Evolutionary conservation across 1,140 invertebrate species (phyloP).

Genomic region (Drosophila littoralis): DNA sequence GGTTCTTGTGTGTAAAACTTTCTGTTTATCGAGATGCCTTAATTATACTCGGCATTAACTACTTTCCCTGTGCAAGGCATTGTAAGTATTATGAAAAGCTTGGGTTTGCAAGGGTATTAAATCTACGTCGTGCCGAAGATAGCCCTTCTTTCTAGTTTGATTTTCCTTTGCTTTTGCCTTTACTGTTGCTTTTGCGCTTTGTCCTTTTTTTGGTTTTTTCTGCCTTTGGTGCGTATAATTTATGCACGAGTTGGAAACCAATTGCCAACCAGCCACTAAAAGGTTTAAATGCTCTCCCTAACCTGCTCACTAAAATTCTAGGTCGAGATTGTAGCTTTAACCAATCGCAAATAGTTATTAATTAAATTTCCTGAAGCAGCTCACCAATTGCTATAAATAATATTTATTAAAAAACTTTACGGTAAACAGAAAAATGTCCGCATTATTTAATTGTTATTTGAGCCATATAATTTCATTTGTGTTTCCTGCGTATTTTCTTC

Average conservation of each 20-base stretch:
- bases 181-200: constrained; percentile 13
- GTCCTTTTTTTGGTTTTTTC: constrained; percentile 16
- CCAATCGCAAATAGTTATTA: constrained; percentile 11
- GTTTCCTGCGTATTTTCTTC: background rate
- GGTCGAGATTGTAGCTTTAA: background rate
- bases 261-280: constrained; percentile 43
- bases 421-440: background rate
- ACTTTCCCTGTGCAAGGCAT: too few species aligned
- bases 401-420: background rate
- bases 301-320: background rate
- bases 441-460: constrained; percentile 1
- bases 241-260: constrained; percentile 52
- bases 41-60: too few species aligned
- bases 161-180: constrained; percentile 56
- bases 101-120: too few species aligned
- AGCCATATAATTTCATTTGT: background rate
- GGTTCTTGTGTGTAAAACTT: too few species aligned
- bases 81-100: too few species aligned
- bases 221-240: constrained; percentile 62
- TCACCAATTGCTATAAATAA: background rate
- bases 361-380: background rate
- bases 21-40: too few species aligned
- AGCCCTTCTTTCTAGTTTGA: constrained; percentile 49
- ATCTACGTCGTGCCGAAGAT: too few species aligned
- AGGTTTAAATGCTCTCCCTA: constrained; percentile 21